Evolutionary conservation across 2,797 vertebrate species (phyloP).

Genomic region (Acanthurus leucopareius): DNA sequence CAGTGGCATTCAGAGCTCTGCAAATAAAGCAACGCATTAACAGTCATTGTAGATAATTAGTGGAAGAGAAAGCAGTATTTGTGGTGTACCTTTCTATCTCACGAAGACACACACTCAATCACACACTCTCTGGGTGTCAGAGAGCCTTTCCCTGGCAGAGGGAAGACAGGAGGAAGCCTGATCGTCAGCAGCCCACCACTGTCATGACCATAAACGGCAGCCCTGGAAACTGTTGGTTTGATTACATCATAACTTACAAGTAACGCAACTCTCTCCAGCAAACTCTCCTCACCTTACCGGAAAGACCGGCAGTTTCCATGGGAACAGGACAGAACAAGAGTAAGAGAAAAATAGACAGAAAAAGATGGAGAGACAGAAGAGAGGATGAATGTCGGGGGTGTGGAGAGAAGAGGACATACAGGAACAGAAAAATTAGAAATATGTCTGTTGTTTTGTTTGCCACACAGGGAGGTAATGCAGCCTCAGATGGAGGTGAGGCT

Average conservation of each 20-base stretch:
- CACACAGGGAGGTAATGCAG: conserved; percentile 23
- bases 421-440: conserved; percentile 23
- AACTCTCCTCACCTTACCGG: conserved; percentile 80
- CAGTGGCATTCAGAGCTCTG: background rate
- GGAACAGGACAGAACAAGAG: conserved; percentile 82
- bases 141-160: conserved; percentile 14
- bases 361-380: conserved; percentile 47
- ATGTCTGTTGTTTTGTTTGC: conserved; percentile 37
- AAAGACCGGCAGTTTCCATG: conserved; percentile 88
- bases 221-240: conserved; percentile 58
- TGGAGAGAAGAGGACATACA: conserved; percentile 28
- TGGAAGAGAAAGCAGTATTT: conserved; percentile 30
- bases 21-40: conserved; percentile 6
- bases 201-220: conserved; percentile 81
- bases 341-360: conserved; percentile 59
- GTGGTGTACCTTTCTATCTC: conserved; percentile 4
- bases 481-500: conserved; percentile 39
- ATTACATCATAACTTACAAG: conserved; percentile 84
- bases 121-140: conserved; percentile 16
- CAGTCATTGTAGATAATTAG: conserved; percentile 8
- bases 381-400: conserved; percentile 56
- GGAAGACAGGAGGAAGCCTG: conserved; percentile 47
- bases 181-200: conserved; percentile 55
- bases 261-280: conserved; percentile 67
- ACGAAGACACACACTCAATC: conserved; percentile 5